These are phyloP conservation scores for Syngnathus rostellatus DNA, from an alignment of 2,797 vertebrate genomes.

Conservation along the genomic window DNA sequence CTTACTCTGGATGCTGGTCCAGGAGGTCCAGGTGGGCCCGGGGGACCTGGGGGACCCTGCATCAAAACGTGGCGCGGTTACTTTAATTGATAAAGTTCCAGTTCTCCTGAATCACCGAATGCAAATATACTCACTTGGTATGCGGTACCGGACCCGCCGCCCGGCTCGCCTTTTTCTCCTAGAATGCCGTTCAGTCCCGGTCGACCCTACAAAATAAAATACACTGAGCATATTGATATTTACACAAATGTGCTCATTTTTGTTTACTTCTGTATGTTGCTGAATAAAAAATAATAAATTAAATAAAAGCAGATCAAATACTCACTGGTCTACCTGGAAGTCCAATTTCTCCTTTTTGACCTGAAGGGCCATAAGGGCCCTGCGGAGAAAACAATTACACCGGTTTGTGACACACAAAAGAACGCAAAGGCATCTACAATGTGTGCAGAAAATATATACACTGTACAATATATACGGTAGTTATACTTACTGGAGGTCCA, in stretches of 20 bases:
- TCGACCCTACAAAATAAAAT: constrained; percentile 72
- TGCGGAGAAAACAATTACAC: constrained; percentile 15
- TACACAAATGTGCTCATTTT: not conserved
- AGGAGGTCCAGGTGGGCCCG: constrained; percentile 72
- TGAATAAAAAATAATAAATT: not conserved
- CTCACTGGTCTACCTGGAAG: constrained; percentile 87
- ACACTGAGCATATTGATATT: not conserved
- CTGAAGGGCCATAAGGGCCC: constrained; percentile 57
- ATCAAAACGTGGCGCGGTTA: constrained; percentile 1
- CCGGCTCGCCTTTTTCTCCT: constrained; percentile 80
- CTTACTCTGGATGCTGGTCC: constrained; percentile 51
- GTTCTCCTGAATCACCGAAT: not conserved
- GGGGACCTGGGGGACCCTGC: constrained; percentile 72
- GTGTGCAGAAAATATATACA: not conserved
- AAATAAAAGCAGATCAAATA: not conserved
- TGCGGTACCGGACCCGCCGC: constrained; percentile 36
- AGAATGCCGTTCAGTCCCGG: constrained; percentile 83
- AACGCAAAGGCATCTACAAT: not conserved
- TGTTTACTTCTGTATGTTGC: not conserved
- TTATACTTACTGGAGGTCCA: constrained; percentile 49
- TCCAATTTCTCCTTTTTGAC: constrained; percentile 86
- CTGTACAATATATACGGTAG: too few relatives aligned
- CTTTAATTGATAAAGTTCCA: not conserved
- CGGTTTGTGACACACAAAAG: not conserved
- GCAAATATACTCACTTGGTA: constrained; percentile 63